phyloP scores from a whole-genome alignment of 2,888 invertebrate genomes.

The Therioaphis trifolii region DNA sequence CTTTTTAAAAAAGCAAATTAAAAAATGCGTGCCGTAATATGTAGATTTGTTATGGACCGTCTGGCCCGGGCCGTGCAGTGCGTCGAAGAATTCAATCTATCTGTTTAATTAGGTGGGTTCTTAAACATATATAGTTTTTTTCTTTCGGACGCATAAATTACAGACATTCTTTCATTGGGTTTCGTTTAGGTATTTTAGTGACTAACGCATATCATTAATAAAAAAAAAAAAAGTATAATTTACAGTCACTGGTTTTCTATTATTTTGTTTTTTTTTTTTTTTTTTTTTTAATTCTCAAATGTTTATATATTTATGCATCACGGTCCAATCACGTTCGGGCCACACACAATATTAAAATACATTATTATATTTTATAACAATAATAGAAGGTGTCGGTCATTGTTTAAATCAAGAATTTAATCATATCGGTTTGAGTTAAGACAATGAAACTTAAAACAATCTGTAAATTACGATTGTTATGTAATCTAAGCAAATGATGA shows the following conservation, averaged over 20 bases:
- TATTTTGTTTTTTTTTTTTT: background rate
- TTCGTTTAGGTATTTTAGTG: conserved; percentile 55
- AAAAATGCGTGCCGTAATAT: conserved; percentile 8
- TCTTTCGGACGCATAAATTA: conserved; percentile 51
- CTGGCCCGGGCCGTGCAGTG: background rate
- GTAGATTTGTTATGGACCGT: conserved; percentile 53
- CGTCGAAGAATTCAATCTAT: conserved; percentile 53
- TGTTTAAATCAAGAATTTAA: background rate
- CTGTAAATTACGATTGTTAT: no score
- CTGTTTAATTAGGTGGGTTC: conserved; percentile 59
- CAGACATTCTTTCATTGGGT: conserved; percentile 41
- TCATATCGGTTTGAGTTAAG: background rate
- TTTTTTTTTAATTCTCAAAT: conserved; percentile 9
- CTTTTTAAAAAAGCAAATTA: conserved; percentile 45
- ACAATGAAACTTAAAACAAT: background rate
- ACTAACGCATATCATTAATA: conserved; percentile 48
- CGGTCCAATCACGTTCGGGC: background rate
- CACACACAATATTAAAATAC: background rate
- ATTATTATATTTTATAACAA: background rate
- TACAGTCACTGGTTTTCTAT: background rate
- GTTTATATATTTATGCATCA: conserved; percentile 15
- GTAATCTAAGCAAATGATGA: background rate
- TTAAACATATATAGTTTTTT: no score
- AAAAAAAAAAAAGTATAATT: conserved; percentile 18
- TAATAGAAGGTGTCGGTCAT: conserved; percentile 10